Conservation (phyloP, 2,888 invertebrate species). For the Melikaiella ostensackeni region DNA sequence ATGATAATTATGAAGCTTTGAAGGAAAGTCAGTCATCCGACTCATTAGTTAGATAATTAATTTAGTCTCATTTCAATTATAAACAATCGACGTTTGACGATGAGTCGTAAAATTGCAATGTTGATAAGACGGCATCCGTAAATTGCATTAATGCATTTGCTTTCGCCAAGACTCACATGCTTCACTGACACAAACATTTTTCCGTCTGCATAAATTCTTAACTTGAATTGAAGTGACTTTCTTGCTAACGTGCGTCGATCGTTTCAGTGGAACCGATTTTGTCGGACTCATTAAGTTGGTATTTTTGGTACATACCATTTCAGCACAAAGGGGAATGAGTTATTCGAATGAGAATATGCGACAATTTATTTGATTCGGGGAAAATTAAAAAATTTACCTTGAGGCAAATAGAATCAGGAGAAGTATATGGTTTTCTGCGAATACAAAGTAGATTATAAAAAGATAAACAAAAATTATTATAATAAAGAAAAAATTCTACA, state of each 20-base stretch:
- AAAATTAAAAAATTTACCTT: not conserved
- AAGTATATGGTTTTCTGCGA: not conserved
- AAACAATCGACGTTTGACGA: not conserved
- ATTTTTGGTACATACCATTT: constrained; percentile 7
- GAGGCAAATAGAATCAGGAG: not conserved
- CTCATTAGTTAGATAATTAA: constrained; percentile 21
- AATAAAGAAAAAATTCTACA: too few relatives aligned
- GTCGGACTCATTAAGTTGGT: not conserved
- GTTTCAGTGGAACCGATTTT: constrained; percentile 5
- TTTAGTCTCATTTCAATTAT: not conserved
- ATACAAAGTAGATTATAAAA: not conserved
- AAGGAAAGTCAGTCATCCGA: not conserved
- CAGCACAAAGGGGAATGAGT: constrained; percentile 1
- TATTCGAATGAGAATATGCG: not conserved
- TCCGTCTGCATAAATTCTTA: not conserved
- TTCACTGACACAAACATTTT: not conserved
- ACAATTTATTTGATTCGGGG: not conserved
- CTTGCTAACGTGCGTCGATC: constrained; percentile 12
- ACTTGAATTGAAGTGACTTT: not conserved
- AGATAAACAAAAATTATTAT: too few relatives aligned
- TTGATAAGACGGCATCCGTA: constrained; percentile 4
- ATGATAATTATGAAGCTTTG: not conserved
- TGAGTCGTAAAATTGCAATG: not conserved
- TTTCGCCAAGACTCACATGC: not conserved
- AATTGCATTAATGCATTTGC: not conserved